Evolutionary conservation across 2,888 invertebrate genomes (phyloP).

Genomic region (Cataglyphis rosenhaueri): DNA sequence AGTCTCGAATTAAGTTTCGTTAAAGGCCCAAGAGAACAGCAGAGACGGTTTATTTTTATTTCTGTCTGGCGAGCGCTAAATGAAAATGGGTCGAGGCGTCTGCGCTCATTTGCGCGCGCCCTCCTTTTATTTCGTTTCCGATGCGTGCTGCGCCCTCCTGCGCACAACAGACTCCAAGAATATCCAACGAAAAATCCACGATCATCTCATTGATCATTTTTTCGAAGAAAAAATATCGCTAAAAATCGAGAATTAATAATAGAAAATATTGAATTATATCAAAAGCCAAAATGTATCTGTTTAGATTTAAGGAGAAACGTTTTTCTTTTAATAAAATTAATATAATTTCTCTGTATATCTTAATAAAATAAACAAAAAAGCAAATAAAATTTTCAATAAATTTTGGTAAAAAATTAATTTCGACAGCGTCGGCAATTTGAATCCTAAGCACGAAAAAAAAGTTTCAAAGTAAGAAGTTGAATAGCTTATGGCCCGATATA

Average conservation of each 20-base stretch:
- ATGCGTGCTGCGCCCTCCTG: constrained; percentile 31
- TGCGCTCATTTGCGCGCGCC: constrained; percentile 75
- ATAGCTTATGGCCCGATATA: not conserved
- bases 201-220: constrained; percentile 18
- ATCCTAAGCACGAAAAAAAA: not conserved
- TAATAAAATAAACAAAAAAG: not conserved
- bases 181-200: constrained; percentile 10
- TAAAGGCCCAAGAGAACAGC: constrained; percentile 61
- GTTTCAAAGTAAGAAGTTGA: not conserved
- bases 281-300: not conserved
- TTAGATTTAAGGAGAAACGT: not conserved
- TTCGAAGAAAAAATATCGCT: not conserved
- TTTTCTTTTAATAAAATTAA: not conserved
- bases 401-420: not conserved
- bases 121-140: constrained; percentile 63
- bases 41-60: constrained; percentile 73
- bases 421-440: not conserved
- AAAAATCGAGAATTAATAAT: not conserved
- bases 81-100: constrained; percentile 83
- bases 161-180: constrained; percentile 49
- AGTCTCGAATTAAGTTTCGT: constrained; percentile 64
- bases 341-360: not conserved
- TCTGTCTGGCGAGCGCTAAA: constrained; percentile 75
- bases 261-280: not conserved
- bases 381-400: not conserved